Evolutionary conservation across 2,888 invertebrate genomes (phyloP).

Genomic region (Lypha dubia): DNA sequence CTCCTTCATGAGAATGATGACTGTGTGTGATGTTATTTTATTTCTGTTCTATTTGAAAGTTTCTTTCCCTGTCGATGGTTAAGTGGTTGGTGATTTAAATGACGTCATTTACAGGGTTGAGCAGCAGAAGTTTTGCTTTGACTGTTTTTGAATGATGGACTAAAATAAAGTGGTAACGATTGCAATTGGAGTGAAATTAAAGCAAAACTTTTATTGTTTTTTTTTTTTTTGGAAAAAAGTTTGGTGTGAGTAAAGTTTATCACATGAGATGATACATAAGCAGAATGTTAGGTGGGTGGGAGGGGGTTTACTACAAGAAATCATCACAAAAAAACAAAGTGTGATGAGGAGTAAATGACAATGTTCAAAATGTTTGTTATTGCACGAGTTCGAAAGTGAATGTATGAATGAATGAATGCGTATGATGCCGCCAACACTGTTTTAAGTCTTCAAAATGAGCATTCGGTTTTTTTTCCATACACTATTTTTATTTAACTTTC

Average conservation of each 20-base stretch:
- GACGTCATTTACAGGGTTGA: conserved; percentile 71
- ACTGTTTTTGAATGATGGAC: conserved; percentile 71
- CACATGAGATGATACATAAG: neutral
- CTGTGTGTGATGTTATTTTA: conserved; percentile 70
- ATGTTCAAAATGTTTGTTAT: conserved; percentile 61
- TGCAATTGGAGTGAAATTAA: conserved; percentile 66
- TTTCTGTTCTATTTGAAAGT: conserved; percentile 20
- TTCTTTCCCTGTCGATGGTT: conserved; percentile 39
- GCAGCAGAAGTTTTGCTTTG: conserved; percentile 62
- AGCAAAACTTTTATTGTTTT: conserved; percentile 30
- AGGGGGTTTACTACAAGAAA: conserved; percentile 26
- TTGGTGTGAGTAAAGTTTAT: conserved; percentile 30
- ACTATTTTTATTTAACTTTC: conserved; percentile 19
- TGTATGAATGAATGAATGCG: neutral
- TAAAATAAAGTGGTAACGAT: conserved; percentile 72
- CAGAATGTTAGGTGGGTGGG: neutral
- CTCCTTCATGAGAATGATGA: conserved; percentile 41
- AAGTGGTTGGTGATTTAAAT: conserved; percentile 61
- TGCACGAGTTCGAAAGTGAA: conserved; percentile 33
- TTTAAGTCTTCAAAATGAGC: conserved; percentile 70
- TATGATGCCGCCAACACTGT: conserved; percentile 64
- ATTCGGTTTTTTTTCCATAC: conserved; percentile 42
- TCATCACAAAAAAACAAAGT: conserved; percentile 34
- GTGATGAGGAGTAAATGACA: conserved; percentile 65
- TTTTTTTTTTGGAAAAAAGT: neutral